phyloP scores from a whole-genome alignment of 2,113 vertebrate genomes.

The Mastomys natalensis region DNA sequence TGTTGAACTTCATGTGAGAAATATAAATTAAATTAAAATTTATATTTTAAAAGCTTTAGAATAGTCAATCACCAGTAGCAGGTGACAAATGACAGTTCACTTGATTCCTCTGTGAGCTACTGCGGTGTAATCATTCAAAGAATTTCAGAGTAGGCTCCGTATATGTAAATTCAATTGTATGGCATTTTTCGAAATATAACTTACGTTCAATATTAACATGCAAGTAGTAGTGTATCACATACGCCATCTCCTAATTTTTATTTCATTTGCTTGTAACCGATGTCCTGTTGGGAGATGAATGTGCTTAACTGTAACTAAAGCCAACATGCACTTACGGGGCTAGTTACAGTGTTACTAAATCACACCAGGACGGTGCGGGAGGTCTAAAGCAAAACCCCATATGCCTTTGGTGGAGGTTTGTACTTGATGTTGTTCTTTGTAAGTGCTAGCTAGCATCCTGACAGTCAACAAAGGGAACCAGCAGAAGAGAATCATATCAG shows the following conservation, averaged over 20 bases:
- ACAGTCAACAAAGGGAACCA: neutral
- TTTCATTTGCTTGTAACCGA: slow-evolving; percentile 54
- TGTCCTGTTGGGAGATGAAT: slow-evolving; percentile 32
- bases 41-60: slow-evolving; percentile 30
- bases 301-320: slow-evolving; percentile 62
- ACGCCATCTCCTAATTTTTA: slow-evolving; percentile 19
- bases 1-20: slow-evolving; percentile 48
- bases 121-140: neutral
- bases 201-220: slow-evolving; percentile 8
- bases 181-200: slow-evolving; percentile 6
- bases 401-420: slow-evolving; percentile 35
- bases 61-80: neutral
- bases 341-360: neutral
- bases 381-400: neutral
- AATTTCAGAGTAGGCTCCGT: slow-evolving; percentile 22
- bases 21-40: slow-evolving; percentile 22
- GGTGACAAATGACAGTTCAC: neutral
- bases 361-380: neutral
- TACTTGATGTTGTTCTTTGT: slow-evolving; percentile 40
- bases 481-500: neutral
- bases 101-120: neutral
- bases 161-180: slow-evolving; percentile 52
- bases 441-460: neutral
- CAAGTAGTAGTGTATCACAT: slow-evolving; percentile 50
- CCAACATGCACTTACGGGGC: neutral